Conservation (phyloP, 2,113 vertebrate genomes). For the Oreotrochilus melanogaster region DNA sequence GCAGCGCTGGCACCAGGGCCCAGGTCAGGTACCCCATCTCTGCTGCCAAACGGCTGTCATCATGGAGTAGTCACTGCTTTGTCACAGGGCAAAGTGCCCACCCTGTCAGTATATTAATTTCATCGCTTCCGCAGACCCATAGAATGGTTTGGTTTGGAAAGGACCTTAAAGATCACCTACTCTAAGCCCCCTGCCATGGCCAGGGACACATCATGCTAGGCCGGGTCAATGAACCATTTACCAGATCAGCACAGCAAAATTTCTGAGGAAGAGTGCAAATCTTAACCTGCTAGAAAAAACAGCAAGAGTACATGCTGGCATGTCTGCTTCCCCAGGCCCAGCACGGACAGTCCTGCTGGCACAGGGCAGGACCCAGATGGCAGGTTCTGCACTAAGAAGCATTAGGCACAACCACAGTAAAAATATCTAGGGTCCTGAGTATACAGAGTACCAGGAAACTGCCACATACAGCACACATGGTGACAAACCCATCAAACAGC, state of each 20-base stretch:
- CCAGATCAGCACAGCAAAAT: background rate
- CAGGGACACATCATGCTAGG: too few relatives aligned
- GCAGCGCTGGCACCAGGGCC: too few relatives aligned
- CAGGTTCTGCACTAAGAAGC: background rate
- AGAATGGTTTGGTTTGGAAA: too few relatives aligned
- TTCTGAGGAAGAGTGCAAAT: background rate
- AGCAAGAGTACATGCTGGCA: accelerated
- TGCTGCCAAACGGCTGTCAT: background rate
- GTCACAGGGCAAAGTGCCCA: background rate
- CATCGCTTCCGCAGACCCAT: background rate
- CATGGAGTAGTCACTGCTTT: background rate
- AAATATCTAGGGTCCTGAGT: accelerated
- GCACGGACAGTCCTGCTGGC: background rate
- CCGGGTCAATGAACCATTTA: background rate
- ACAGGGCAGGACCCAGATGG: too few relatives aligned
- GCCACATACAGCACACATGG: background rate
- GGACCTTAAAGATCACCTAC: too few relatives aligned
- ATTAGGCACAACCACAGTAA: background rate
- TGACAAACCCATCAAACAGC: background rate
- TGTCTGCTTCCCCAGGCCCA: too few relatives aligned
- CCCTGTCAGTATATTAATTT: background rate
- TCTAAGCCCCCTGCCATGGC: too few relatives aligned
- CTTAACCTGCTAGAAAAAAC: background rate
- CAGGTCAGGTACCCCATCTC: too few relatives aligned
- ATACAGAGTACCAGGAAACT: accelerated